These are phyloP conservation scores for Uropsilus gracilis DNA, from an alignment of 2,113 vertebrate genomes.

Conservation along the genomic window DNA sequence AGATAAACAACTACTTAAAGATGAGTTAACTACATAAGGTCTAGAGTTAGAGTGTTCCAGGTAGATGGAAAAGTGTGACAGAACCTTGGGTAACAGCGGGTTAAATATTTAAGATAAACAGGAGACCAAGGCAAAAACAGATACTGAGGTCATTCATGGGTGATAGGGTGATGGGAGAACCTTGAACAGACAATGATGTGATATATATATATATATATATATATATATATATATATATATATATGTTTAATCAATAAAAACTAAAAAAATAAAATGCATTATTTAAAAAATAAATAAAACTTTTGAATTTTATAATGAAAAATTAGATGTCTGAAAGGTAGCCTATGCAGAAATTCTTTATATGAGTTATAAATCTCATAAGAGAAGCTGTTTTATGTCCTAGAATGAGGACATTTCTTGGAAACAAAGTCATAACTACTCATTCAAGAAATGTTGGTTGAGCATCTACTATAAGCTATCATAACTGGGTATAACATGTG, in stretches of 20 bases:
- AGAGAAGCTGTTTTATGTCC: background rate
- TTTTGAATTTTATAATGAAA: background rate
- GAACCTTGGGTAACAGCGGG: too few relatives aligned
- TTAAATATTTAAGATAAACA: background rate
- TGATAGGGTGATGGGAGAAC: too few relatives aligned
- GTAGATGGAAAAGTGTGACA: background rate
- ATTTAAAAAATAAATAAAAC: too few relatives aligned
- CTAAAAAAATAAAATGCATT: too few relatives aligned
- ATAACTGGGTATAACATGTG: background rate
- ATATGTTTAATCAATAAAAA: too few relatives aligned
- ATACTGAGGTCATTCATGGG: too few relatives aligned
- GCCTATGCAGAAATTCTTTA: background rate
- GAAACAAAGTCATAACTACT: background rate
- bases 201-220: too few relatives aligned
- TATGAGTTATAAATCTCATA: background rate
- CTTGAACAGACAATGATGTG: too few relatives aligned
- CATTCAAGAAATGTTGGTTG: background rate
- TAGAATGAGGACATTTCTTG: background rate
- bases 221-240: too few relatives aligned
- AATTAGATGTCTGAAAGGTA: background rate
- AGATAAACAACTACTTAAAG: fast-evolving
- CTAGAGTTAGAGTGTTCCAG: too few relatives aligned
- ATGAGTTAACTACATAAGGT: fast-evolving
- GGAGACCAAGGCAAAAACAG: background rate
- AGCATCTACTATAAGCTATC: background rate